A percentile compares a stretch with the other conserved stretches of the same genome.
phyloP scores from a whole-genome alignment of 2,888 invertebrate genomes.

The Acrocyrtus sp. region DNA sequence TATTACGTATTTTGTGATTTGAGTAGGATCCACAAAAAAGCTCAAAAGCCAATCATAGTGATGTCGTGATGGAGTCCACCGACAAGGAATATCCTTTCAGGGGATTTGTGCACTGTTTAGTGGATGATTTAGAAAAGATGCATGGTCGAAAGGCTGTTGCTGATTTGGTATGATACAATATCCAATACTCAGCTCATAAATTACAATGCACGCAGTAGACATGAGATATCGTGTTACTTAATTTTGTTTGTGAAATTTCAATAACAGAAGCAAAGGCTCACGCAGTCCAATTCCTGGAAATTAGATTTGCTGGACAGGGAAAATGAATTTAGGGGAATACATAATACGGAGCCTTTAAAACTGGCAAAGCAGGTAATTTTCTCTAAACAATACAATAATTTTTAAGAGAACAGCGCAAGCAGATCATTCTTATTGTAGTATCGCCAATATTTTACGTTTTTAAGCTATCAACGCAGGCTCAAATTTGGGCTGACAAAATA shows the following conservation, averaged over 20 bases:
- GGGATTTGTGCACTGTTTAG: constrained; percentile 10
- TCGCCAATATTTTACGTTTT: too few species aligned
- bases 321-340: constrained; percentile 18
- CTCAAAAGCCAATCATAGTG: not conserved
- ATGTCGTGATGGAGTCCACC: not conserved
- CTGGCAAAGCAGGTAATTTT: not conserved
- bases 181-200: not conserved
- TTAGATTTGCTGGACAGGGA: constrained; percentile 7
- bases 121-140: not conserved
- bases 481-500: constrained; percentile 24
- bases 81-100: constrained; percentile 6
- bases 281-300: constrained; percentile 19
- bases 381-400: too few species aligned
- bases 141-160: not conserved
- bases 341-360: not conserved
- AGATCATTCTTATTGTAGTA: too few species aligned
- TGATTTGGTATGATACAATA: constrained; percentile 4
- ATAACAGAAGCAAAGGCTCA: not conserved
- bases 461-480: too few species aligned
- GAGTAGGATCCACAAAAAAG: not conserved
- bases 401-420: too few species aligned
- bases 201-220: not conserved
- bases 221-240: not conserved
- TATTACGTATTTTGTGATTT: not conserved
- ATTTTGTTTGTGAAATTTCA: not conserved